These are phyloP conservation scores for Malaclemys terrapin DNA, from an alignment of 2,113 vertebrate genomes.

Conservation along the genomic window DNA sequence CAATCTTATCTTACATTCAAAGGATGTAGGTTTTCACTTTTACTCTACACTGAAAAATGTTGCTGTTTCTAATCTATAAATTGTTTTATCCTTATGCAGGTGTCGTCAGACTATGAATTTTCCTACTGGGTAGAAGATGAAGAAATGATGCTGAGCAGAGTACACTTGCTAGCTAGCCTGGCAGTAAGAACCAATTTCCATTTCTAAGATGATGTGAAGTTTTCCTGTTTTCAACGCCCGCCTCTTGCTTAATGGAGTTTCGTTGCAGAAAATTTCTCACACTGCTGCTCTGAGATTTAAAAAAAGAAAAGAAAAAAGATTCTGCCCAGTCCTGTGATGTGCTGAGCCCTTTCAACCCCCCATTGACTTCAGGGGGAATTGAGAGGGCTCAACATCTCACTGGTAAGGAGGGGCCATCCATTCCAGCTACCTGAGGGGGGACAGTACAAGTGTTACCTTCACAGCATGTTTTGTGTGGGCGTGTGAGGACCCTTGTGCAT, in stretches of 20 bases:
- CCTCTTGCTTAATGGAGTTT: background rate
- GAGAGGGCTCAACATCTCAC: background rate
- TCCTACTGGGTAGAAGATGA: fast-evolving
- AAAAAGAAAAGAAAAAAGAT: background rate
- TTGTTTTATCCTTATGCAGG: background rate
- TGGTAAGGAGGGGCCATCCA: background rate
- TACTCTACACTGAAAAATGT: background rate
- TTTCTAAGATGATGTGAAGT: background rate
- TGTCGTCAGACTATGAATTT: background rate
- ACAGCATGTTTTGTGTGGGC: background rate
- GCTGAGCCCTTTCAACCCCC: background rate
- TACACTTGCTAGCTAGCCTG: background rate
- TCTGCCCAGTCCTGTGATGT: background rate
- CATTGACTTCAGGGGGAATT: background rate
- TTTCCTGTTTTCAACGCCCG: background rate
- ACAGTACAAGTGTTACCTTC: background rate
- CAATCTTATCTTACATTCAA: background rate
- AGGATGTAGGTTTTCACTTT: background rate
- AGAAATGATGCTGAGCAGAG: background rate
- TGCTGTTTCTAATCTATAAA: background rate
- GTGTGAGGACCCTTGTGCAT: background rate
- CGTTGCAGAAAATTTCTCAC: background rate
- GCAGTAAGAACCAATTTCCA: background rate
- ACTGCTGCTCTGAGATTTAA: background rate
- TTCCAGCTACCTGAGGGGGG: background rate